These are phyloP conservation scores for Menidia beryllina DNA, from an alignment of 2,113 vertebrate species.

Conservation along the genomic window DNA sequence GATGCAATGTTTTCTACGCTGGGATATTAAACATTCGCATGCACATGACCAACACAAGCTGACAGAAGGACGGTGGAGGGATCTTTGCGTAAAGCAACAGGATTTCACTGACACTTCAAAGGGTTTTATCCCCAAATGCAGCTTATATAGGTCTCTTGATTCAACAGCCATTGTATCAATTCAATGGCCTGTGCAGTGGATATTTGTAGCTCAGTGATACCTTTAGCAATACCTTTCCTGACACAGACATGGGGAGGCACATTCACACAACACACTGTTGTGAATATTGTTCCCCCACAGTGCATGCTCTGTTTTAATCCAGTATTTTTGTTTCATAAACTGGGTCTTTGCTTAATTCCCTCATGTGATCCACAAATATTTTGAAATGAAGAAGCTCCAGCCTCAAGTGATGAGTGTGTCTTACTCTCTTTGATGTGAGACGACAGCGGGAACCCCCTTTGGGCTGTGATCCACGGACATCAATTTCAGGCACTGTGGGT, in stretches of 20 bases:
- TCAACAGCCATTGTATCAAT: constrained; percentile 69
- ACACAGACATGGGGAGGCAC: constrained; percentile 41
- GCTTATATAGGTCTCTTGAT: constrained; percentile 49
- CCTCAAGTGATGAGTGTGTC: constrained; percentile 20
- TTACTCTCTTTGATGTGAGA: constrained; percentile 43
- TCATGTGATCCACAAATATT: constrained; percentile 26
- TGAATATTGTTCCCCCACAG: constrained; percentile 5
- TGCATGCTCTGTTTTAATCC: constrained; percentile 3
- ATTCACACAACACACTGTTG: constrained; percentile 4
- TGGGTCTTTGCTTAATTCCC: constrained; percentile 17
- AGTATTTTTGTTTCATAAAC: constrained; percentile 23
- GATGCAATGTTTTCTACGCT: constrained; percentile 48
- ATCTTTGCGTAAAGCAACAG: constrained; percentile 38
- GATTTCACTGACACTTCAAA: constrained; percentile 39
- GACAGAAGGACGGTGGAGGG: constrained; percentile 38
- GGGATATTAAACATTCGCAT: constrained; percentile 38
- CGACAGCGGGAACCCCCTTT: constrained; percentile 50
- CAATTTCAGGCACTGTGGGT: constrained; percentile 56
- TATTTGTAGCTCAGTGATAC: constrained; percentile 59
- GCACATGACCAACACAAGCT: constrained; percentile 29
- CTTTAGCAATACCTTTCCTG: constrained; percentile 54
- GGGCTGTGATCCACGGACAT: constrained; percentile 34
- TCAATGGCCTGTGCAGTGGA: constrained; percentile 42
- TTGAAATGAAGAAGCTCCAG: constrained; percentile 31
- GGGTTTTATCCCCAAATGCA: constrained; percentile 37